Evolutionary conservation across 2,797 vertebrate species (phyloP).

Genomic region (Phalanger gymnotis): DNA sequence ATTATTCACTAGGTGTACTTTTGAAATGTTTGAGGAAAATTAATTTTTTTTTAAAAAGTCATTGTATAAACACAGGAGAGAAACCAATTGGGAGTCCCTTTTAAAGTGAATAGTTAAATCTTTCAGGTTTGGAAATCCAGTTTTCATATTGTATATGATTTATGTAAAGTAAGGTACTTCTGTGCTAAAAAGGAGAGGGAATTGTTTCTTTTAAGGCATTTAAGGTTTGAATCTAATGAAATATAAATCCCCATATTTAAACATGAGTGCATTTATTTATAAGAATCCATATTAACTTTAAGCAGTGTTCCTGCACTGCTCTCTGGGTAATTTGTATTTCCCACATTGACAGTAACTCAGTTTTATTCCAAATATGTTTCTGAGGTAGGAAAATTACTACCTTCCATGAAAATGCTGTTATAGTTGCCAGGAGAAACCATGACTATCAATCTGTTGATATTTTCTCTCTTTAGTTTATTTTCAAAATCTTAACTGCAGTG

Average conservation of each 20-base stretch:
- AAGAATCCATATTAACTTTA: constrained; percentile 17
- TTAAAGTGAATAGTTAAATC: not conserved
- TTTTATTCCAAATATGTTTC: not conserved
- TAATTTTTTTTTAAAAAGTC: constrained; percentile 17
- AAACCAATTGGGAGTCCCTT: not conserved
- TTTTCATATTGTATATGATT: constrained; percentile 11
- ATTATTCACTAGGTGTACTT: not conserved
- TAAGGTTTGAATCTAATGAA: constrained; percentile 30
- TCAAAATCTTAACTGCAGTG: not conserved
- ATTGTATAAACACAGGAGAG: constrained; percentile 25
- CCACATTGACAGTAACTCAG: not conserved
- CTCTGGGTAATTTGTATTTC: constrained; percentile 3
- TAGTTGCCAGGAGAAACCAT: not conserved
- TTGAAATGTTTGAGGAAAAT: constrained; percentile 25
- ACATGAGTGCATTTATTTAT: constrained; percentile 33
- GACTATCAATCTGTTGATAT: not conserved
- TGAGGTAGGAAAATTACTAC: not conserved
- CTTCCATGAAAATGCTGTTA: not conserved
- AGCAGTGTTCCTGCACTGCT: not conserved
- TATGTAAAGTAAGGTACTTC: not conserved
- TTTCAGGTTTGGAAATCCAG: not conserved
- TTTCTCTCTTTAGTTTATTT: not conserved
- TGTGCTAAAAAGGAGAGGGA: not conserved
- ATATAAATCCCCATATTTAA: not conserved
- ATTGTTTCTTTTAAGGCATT: constrained; percentile 1